Evolutionary conservation across 30 jellyfish, hydroid and myxozoan species (phyloP), one percentile per base, ranked within the genome.

Genomic region (Mastigias papua): DNA sequence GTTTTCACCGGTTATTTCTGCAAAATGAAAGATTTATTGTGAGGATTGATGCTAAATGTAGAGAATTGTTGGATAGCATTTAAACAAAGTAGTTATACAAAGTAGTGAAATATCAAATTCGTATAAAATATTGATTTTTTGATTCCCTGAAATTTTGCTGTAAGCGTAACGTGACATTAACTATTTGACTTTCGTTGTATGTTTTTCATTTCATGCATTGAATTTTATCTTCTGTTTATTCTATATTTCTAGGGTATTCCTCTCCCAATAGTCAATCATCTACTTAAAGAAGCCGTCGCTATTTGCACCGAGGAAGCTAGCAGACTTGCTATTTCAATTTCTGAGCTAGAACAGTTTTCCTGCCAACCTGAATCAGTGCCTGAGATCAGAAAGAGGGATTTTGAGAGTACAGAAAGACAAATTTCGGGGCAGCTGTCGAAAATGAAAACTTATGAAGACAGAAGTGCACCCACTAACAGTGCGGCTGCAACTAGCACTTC

Each of bases 251-350:
- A 83, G 92, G 81, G 70, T 22, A 69, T 83, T 4, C 92, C 92
- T 22, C 60, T 71, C n/a, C 86, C 86, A 50, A 34, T 83, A 19
- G 34, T 83, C 15, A 63, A 83, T 62, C 92, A 70, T 34, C 63
- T 83, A 11, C 28, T 83, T 32, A 82, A 83, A 19, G 92, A 83
- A 33, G 92, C 92, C 16, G 63, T 83, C 4, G 69, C 33, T 50
- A 20, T 32, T 32, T 83, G 92, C 69, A 30, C 70, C 20, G 42
- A 71, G 26, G 92, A 69, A 62, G 73, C 73, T 0, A 11, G 21
- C 50, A 35, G 54, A 28, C 46, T 30, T 23, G 15, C 34, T 8
- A 21, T 48, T 21, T 25, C 80, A 32, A 34, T 83, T n/a, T 57
- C 34, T 29, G 69, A 51, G 0, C 62, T 82, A 5, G 25, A 34